A percentile compares a stretch with the other conserved stretches of the same genome.
These are phyloP conservation scores for Diplolepis rosae DNA, from an alignment of 2,888 invertebrate species.

Conservation along the genomic window DNA sequence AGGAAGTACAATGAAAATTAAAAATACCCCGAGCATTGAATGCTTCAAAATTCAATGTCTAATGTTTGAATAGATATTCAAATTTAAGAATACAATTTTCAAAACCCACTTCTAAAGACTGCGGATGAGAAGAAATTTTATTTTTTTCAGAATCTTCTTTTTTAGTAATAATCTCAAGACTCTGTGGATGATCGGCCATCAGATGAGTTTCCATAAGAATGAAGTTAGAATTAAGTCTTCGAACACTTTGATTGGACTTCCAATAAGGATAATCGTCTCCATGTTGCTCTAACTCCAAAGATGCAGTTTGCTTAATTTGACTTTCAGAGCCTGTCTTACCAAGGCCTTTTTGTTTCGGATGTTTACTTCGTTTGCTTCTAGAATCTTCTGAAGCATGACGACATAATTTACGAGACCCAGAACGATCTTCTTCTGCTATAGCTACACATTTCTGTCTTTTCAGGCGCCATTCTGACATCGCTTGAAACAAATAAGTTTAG, in stretches of 20 bases:
- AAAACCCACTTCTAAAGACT: conserved; percentile 67
- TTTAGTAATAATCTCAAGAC: conserved; percentile 69
- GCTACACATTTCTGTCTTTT: conserved; percentile 62
- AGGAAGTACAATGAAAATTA: background rate
- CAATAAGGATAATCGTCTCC: conserved; percentile 68
- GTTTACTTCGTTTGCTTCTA: conserved; percentile 60
- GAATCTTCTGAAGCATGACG: conserved; percentile 69
- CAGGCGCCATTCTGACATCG: conserved; percentile 56
- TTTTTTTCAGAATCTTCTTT: conserved; percentile 67
- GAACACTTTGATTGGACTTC: conserved; percentile 68
- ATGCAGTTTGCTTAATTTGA: conserved; percentile 76
- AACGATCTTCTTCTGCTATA: conserved; percentile 62
- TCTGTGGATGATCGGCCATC: conserved; percentile 68
- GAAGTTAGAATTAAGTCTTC: conserved; percentile 66
- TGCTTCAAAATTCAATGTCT: too few species aligned
- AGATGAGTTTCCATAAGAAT: conserved; percentile 67
- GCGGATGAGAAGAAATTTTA: conserved; percentile 71
- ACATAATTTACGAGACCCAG: conserved; percentile 61
- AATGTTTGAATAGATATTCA: too few species aligned
- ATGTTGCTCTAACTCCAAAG: conserved; percentile 75
- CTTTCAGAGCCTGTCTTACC: conserved; percentile 73
- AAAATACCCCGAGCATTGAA: too few species aligned
- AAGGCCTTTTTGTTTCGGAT: conserved; percentile 68
- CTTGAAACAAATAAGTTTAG: conserved; percentile 20
- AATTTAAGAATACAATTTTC: too few species aligned